Percentiles rank a stretch among this genome's conserved stretches.
Evolutionary conservation across 2,888 invertebrate species (phyloP).

Genomic region (Drosophila borealis): DNA sequence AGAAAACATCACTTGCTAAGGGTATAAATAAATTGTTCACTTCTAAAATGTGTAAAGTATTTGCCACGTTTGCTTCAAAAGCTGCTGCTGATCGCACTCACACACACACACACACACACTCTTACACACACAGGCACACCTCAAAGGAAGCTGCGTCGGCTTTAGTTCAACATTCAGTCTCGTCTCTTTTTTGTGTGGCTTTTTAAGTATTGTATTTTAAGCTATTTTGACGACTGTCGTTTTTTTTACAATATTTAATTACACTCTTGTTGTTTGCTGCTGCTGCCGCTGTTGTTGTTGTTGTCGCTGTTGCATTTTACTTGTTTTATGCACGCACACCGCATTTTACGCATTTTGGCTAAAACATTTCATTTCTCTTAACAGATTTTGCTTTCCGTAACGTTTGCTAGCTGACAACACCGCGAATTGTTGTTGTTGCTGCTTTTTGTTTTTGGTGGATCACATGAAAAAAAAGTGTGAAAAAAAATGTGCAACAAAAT

Average conservation of each 20-base stretch:
- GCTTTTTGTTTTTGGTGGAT: slow-evolving; percentile 35
- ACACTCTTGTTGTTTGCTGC: slow-evolving; percentile 36
- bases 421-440: slow-evolving; percentile 56
- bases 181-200: slow-evolving; percentile 6
- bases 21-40: background rate
- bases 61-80: background rate
- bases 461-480: slow-evolving; percentile 66
- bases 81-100: slow-evolving; percentile 4
- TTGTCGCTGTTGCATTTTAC: slow-evolving; percentile 36
- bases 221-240: background rate
- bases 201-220: too few species aligned
- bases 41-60: slow-evolving; percentile 1
- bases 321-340: slow-evolving; percentile 59
- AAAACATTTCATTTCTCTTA: slow-evolving; percentile 28
- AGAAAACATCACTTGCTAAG: too few species aligned
- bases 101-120: slow-evolving; percentile 2
- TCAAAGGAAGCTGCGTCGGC: slow-evolving; percentile 33
- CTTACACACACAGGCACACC: background rate
- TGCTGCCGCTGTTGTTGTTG: slow-evolving; percentile 6
- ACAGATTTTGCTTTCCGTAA: slow-evolving; percentile 12
- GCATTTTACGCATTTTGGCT: slow-evolving; percentile 45
- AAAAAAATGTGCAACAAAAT: slow-evolving; percentile 43
- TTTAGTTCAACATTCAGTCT: slow-evolving; percentile 18
- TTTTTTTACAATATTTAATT: slow-evolving; percentile 15
- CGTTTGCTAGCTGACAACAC: slow-evolving; percentile 64